phyloP scores from a whole-genome alignment of 23 tunicate genomes.

The Oikopleura dioica region DNA sequence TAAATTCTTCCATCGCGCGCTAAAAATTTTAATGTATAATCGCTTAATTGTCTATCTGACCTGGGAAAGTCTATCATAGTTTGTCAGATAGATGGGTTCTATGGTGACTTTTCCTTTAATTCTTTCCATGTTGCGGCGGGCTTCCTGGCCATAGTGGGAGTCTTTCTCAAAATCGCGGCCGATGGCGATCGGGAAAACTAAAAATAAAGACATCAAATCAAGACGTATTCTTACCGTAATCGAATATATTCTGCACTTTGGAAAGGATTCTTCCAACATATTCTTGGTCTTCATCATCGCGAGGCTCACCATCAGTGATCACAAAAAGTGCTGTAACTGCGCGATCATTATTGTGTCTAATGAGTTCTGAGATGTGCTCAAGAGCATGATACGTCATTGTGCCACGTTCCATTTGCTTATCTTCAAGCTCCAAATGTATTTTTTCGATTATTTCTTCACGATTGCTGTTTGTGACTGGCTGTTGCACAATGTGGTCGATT shows the following conservation, averaged over 20 bases:
- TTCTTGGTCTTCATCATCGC: not conserved
- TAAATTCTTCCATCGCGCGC: not conserved
- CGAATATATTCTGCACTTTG: not conserved
- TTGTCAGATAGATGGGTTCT: not conserved
- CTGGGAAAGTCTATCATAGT: not conserved
- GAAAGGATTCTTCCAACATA: not conserved
- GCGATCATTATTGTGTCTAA: not conserved
- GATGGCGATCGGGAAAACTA: not conserved
- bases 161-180: not conserved
- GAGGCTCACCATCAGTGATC: not conserved
- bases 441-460: not conserved
- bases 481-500: not conserved
- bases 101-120: not conserved
- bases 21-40: too few species aligned
- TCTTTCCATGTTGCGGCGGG: not conserved
- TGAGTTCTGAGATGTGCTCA: not conserved
- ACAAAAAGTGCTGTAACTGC: not conserved
- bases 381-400: not conserved
- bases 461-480: not conserved
- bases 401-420: not conserved
- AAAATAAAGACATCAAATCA: too few species aligned
- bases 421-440: not conserved
- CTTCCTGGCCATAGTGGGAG: not conserved
- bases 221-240: too few species aligned
- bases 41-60: too few species aligned